These are phyloP conservation scores for Leptestheria dahalacensis DNA, from an alignment of 1,140 invertebrate genomes.

Conservation along the genomic window DNA sequence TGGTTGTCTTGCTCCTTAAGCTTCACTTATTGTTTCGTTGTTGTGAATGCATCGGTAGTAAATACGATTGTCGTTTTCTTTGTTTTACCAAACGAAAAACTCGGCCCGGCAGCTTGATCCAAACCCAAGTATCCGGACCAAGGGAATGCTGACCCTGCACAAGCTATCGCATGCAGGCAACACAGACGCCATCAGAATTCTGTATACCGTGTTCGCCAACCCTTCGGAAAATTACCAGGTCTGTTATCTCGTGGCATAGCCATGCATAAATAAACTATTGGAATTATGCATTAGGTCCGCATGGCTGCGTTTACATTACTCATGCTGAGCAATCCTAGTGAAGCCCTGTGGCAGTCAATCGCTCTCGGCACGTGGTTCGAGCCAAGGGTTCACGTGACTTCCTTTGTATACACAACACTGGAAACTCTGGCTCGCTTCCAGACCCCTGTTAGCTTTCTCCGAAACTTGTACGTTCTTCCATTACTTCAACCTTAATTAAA, in stretches of 20 bases:
- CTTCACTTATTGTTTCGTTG: not conserved
- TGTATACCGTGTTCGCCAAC: constrained; percentile 10
- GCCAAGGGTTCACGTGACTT: not conserved
- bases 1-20: not conserved
- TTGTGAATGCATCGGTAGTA: not conserved
- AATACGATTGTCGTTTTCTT: not conserved
- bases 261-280: not conserved
- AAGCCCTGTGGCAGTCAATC: not conserved
- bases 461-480: not conserved
- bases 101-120: not conserved
- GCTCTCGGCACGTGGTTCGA: constrained; percentile 5
- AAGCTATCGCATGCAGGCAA: constrained; percentile 4
- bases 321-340: not conserved
- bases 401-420: constrained; percentile 2
- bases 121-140: constrained; percentile 15
- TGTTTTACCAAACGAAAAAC: not conserved
- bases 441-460: not conserved
- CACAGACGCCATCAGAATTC: not conserved
- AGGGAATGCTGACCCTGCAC: constrained; percentile 19
- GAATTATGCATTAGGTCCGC: not conserved
- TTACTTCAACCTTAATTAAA: not conserved
- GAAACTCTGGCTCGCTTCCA: not conserved
- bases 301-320: constrained; percentile 6
- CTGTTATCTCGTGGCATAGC: too few relatives aligned
- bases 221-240: constrained; percentile 15